Evolutionary conservation across 2,797 vertebrate genomes (phyloP), one percentile per base, ranked within the genome.

Genomic region (Xerus rutilus): DNA sequence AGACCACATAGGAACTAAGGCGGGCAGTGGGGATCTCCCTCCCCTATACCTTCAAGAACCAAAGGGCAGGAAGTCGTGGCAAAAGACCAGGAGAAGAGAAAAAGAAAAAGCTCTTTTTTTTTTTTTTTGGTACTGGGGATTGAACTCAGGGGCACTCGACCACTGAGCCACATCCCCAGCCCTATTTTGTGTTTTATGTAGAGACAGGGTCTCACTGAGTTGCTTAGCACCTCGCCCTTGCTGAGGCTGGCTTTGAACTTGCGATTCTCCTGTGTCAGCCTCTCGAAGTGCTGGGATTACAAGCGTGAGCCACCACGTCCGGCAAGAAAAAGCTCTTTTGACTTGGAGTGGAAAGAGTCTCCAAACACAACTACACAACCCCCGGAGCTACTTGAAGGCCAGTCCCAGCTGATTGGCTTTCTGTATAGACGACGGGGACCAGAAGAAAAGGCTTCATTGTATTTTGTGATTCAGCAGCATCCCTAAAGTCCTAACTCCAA

Each of bases 381-480:
- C 9, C 1, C 0, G 13, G 4, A 18, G 52, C 28, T 39, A 15
- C 32, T 70, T 23, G 3, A 49, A 52, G 54, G n/a, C 45, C 25
- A 28, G 21, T 23, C 35, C 4, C 3, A 49, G 45, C 25, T 3
- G 7, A 32, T 3, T 3, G 0, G n/a, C 49, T 17, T 17, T 15
- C 12, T 1, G 32, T 59, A 52, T 8, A 43, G 49, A 49, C 4
- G 57, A 47, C 12, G 54, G 69, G n/a, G 18, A 10, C 28, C 17
- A 1, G 2, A 65, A 32, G 15, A 83, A 85, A 67, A 69, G 10
- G 49, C 15, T 20, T 17, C 11, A 4, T 0, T 49, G 62, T 13
- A 25, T 13, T 76, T 8, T 54, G 30, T 62, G 23, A 54, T 5
- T 47, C 43, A 47, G 69, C 15, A 64, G 49, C 12, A 15, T 10